These are phyloP conservation scores for Xestia sexstrigata DNA, from an alignment of 2,888 invertebrate species.

Conservation along the genomic window DNA sequence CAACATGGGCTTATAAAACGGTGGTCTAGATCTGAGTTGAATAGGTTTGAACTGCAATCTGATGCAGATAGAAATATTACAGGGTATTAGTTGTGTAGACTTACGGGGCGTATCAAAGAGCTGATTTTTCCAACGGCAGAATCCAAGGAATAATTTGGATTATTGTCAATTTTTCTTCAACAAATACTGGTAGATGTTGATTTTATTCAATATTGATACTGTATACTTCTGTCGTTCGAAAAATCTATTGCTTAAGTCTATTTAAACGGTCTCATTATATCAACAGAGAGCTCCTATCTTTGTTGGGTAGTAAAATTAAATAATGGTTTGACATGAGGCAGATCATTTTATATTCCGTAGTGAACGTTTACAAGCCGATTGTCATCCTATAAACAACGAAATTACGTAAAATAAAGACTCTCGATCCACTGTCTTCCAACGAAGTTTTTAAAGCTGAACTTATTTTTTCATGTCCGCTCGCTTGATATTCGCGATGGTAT, in stretches of 20 bases:
- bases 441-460: slow-evolving; percentile 17
- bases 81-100: no score
- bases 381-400: neutral
- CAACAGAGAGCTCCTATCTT: neutral
- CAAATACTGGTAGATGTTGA: neutral
- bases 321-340: neutral
- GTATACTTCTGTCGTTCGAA: neutral
- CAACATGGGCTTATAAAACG: neutral
- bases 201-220: neutral
- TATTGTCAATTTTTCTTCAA: neutral
- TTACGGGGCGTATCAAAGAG: neutral
- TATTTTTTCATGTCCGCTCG: slow-evolving; percentile 6
- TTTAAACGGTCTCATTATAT: neutral
- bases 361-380: neutral
- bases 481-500: slow-evolving; percentile 24
- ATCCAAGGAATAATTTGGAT: neutral
- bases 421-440: neutral
- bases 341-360: neutral
- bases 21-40: neutral
- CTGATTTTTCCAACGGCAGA: neutral
- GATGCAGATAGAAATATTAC: no score
- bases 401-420: neutral
- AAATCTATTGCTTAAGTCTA: no score
- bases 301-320: neutral
- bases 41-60: neutral